These are phyloP conservation scores for Brachyhypopomus occidentalis DNA, from an alignment of 2,113 vertebrate genomes.

Conservation along the genomic window DNA sequence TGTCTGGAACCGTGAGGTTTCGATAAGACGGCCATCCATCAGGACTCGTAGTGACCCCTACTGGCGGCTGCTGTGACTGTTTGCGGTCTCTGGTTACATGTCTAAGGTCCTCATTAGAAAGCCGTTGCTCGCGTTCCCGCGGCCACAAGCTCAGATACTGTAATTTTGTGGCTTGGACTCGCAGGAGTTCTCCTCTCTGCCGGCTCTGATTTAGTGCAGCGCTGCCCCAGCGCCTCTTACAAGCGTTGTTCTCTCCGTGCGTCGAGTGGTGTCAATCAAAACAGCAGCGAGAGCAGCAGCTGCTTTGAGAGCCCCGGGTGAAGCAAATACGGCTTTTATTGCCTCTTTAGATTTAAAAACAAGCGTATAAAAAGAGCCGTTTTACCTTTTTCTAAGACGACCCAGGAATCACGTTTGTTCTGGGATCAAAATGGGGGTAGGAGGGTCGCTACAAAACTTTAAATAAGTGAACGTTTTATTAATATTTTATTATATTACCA, in stretches of 20 bases:
- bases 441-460: not conserved
- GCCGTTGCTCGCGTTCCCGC: constrained; percentile 66
- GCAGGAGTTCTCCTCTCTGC: constrained; percentile 61
- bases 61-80: constrained; percentile 50
- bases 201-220: constrained; percentile 47
- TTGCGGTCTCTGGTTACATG: constrained; percentile 68
- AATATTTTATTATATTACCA: too few relatives aligned
- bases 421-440: not conserved
- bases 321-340: not conserved
- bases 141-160: constrained; percentile 71
- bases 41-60: constrained; percentile 68
- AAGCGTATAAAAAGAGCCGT: not conserved
- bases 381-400: not conserved
- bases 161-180: constrained; percentile 74
- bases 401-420: not conserved
- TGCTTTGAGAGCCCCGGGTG: not conserved
- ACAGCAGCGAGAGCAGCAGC: not conserved
- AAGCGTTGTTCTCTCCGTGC: constrained; percentile 30
- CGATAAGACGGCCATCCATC: not conserved
- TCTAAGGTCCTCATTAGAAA: constrained; percentile 71
- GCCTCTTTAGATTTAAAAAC: not conserved
- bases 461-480: too few relatives aligned
- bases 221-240: constrained; percentile 16
- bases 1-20: not conserved
- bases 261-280: constrained; percentile 18